Percentiles rank a stretch among this genome's conserved stretches.
Evolutionary conservation across 37 sponge, comb jelly and placozoan species (phyloP).

Genomic region (Petrosia ficiformis): DNA sequence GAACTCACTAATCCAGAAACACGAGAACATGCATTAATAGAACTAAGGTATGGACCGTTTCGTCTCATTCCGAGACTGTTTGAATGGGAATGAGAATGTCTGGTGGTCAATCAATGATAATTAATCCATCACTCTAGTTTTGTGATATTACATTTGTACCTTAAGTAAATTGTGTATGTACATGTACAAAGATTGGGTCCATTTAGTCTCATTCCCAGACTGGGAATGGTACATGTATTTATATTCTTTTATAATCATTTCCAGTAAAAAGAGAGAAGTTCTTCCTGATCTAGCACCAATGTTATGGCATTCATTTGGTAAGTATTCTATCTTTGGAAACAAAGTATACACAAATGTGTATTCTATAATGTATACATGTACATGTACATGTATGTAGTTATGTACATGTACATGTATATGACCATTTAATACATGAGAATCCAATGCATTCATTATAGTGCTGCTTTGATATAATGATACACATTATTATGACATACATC

Average conservation of each 20-base stretch:
- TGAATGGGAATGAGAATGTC: no score
- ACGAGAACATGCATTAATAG: conserved; percentile 83
- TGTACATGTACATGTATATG: no score
- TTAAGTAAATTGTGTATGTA: no score
- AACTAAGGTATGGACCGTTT: conserved; percentile 48
- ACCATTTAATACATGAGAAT: background rate
- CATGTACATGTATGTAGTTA: no score
- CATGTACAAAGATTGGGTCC: background rate
- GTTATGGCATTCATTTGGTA: conserved; percentile 97
- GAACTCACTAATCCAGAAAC: conserved; percentile 70
- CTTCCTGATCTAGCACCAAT: conserved; percentile 92
- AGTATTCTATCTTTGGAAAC: background rate
- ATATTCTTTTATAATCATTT: background rate
- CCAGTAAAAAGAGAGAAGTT: conserved; percentile 86
- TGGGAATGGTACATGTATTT: conserved; percentile 2
- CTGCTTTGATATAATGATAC: conserved; percentile 4
- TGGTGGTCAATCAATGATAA: no score
- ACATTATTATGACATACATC: background rate
- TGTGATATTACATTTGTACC: no score
- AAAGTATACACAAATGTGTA: no score
- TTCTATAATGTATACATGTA: no score
- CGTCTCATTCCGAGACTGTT: background rate
- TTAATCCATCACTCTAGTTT: no score
- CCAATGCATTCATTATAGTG: background rate
- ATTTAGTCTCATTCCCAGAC: background rate